phyloP scores from a whole-genome alignment of 2,888 invertebrate genomes.

The Synergus itoensis region DNA sequence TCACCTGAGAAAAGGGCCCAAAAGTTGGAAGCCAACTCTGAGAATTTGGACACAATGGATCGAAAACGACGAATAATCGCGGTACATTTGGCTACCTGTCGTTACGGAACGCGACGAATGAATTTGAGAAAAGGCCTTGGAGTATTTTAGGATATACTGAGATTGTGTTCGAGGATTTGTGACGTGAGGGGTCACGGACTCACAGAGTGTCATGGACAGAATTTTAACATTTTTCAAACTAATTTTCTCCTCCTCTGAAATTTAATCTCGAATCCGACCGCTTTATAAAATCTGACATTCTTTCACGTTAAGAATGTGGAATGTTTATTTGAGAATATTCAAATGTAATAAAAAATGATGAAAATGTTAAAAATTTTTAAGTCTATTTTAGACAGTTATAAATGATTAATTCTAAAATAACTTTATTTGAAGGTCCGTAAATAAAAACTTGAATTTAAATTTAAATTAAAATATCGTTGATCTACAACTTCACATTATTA shows the following conservation, averaged over 20 bases:
- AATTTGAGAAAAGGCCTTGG: conserved; percentile 35
- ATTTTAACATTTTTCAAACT: conserved; percentile 18
- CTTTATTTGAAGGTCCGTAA: too few relatives aligned
- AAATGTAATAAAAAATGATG: not conserved
- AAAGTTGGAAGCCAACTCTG: conserved; percentile 38
- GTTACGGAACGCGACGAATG: conserved; percentile 34
- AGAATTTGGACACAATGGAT: conserved; percentile 28
- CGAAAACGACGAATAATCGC: conserved; percentile 28
- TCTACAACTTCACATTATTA: too few relatives aligned
- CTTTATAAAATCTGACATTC: not conserved
- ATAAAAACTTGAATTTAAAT: too few relatives aligned
- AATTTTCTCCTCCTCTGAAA: not conserved
- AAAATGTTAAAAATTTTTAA: too few relatives aligned
- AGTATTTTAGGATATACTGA: conserved; percentile 38
- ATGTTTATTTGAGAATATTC: not conserved
- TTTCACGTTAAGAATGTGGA: not conserved
- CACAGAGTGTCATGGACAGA: conserved; percentile 14
- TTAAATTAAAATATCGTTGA: too few relatives aligned
- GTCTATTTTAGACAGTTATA: too few relatives aligned
- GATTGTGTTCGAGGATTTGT: conserved; percentile 26
- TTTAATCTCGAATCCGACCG: not conserved
- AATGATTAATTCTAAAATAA: too few relatives aligned
- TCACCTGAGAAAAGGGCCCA: not conserved
- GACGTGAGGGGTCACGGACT: conserved; percentile 33
- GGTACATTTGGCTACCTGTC: conserved; percentile 36